A percentile compares a stretch with the other conserved stretches of the same genome.
These are phyloP conservation scores for Magallana ariakensis DNA, from an alignment of 1,140 invertebrate genomes.

Conservation along the genomic window DNA sequence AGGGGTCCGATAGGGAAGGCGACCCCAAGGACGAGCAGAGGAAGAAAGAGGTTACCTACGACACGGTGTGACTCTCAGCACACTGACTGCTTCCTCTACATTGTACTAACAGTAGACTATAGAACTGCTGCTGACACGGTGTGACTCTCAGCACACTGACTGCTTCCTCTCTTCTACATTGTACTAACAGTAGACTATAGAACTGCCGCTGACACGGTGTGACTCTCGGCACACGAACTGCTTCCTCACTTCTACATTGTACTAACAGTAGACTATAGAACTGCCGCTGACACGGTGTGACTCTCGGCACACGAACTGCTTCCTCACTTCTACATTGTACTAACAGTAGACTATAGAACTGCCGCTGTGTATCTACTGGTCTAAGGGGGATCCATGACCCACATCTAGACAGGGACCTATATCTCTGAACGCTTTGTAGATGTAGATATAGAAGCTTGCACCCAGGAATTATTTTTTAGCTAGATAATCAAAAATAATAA, in stretches of 20 bases:
- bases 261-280: not conserved
- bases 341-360: not conserved
- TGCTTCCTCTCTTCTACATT: not conserved
- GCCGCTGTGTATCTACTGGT: too few species aligned
- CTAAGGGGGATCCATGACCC: too few species aligned
- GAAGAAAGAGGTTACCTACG: constrained; percentile 16
- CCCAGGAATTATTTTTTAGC: too few species aligned
- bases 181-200: not conserved
- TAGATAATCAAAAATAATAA: too few species aligned
- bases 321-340: not conserved
- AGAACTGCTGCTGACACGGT: too few species aligned
- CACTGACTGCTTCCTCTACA: not conserved
- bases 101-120: not conserved
- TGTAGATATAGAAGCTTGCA: too few species aligned
- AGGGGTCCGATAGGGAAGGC: not conserved
- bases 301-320: not conserved
- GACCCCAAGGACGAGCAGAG: not conserved
- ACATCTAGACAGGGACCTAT: too few species aligned
- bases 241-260: not conserved
- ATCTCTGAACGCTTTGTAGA: too few species aligned
- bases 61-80: not conserved
- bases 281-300: not conserved
- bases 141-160: not conserved
- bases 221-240: not conserved
- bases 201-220: not conserved